Evolutionary conservation across 2,888 invertebrate genomes (phyloP), one percentile per base, ranked within the genome.

Genomic region (Hetaerina titia): DNA sequence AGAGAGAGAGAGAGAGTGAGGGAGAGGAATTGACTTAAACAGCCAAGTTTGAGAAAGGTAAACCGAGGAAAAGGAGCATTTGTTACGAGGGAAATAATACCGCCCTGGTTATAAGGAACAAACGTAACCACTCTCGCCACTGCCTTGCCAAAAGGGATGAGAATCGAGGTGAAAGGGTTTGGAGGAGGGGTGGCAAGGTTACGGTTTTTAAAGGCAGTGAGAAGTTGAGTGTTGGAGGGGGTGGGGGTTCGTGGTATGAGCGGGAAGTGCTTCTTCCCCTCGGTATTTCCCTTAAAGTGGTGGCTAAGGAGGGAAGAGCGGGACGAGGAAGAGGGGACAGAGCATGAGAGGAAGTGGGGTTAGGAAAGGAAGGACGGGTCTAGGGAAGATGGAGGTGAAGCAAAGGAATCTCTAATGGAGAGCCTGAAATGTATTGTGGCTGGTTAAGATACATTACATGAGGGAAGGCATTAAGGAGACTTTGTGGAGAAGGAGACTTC

Each of bases 391-490:
- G 81, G 81, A 31, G 69, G 69, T 81, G 81, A 81, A 31, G 81
- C 13, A 58, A 63, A 90, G 90, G 92, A 92, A 92, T 92, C 69
- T 69, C 92, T 92, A 69, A 92, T 92, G 92, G 69, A 69, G 69
- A 92, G 92, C 56, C 92, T 92, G 92, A 92, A 92, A 92, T 92
- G 92, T 92, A 92, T 92, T 69, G 69, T 56, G 69, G 92, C 92
- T 92, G 92, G 56, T 90, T 69, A 64, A 90, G 90, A 90, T 90
- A 90, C 90, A 90, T 90, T 92, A 92, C 45, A 92, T 64, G 64
- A 45, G 92, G 92, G 64, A 69, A 92, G 56, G 92, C 92, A 92
- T 92, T 92, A 92, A 92, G 92, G 92, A 92, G 92, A 92, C 69
- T 69, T 69, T 92, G 69, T 17, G 92, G 45, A 60, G 69, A 63